Evolutionary conservation across 2,113 vertebrate genomes (phyloP).

Genomic region (Sorex araneus): DNA sequence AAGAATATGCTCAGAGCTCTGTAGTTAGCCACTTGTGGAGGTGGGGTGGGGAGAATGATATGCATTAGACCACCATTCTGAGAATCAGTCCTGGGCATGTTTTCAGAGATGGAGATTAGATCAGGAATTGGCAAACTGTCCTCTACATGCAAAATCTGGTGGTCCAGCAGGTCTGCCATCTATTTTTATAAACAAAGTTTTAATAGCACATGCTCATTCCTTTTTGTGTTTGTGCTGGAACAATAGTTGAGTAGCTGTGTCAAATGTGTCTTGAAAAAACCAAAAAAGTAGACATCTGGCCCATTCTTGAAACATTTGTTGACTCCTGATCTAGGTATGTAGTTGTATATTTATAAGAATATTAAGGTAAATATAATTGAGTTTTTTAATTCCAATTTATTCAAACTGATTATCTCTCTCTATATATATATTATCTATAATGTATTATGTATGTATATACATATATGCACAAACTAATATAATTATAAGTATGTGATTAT

Average conservation of each 20-base stretch:
- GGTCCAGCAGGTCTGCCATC: neutral
- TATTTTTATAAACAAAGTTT: neutral
- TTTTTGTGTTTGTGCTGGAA: neutral
- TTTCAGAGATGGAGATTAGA: neutral
- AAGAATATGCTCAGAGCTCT: neutral
- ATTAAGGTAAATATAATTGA: neutral
- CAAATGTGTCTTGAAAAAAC: neutral
- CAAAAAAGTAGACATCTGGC: neutral
- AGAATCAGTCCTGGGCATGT: neutral
- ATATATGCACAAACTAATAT: no score
- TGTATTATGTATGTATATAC: no score
- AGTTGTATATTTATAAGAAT: slow-evolving; percentile 19
- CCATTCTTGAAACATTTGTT: neutral
- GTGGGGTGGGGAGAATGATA: neutral
- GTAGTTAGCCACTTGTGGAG: no score
- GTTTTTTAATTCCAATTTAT: slow-evolving; percentile 35
- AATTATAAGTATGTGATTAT: no score
- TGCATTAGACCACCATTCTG: neutral
- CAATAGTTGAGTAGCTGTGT: neutral
- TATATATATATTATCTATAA: no score
- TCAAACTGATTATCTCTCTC: neutral
- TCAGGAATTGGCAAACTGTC: neutral
- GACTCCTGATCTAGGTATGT: neutral
- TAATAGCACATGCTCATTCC: neutral
- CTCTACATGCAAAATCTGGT: neutral